A percentile compares a stretch with the other conserved stretches of the same genome.
Conservation (phyloP, 2,888 invertebrate species). For the Microplitis deprimator region DNA sequence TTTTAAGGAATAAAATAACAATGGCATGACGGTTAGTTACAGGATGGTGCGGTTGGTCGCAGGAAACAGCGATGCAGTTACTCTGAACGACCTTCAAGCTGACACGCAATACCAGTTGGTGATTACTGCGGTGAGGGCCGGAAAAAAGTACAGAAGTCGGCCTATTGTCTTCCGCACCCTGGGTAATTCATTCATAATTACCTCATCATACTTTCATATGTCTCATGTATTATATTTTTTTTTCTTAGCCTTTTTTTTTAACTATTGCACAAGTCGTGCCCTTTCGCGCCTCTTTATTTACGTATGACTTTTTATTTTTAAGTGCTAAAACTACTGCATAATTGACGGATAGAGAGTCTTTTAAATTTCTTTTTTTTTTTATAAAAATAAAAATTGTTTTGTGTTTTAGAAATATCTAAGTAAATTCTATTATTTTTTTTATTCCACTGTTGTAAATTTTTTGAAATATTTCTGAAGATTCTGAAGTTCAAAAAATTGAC, state of each 20-base stretch:
- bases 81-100: constrained; percentile 84
- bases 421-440: too few species aligned
- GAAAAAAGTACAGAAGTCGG: constrained; percentile 87
- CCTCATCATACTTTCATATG: constrained; percentile 45
- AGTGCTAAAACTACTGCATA: not conserved
- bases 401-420: too few species aligned
- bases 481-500: too few species aligned
- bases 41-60: constrained; percentile 93
- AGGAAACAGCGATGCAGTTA: constrained; percentile 89
- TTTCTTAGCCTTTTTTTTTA: not conserved
- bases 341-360: not conserved
- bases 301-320: not conserved
- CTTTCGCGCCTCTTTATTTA: not conserved
- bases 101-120: constrained; percentile 92
- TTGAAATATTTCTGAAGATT: too few species aligned
- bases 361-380: not conserved
- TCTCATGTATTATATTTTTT: constrained; percentile 10
- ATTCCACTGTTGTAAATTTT: too few species aligned
- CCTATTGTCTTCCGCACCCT: constrained; percentile 92
- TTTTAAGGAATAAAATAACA: constrained; percentile 55
- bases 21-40: constrained; percentile 82
- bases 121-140: constrained; percentile 87
- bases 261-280: not conserved
- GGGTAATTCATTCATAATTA: constrained; percentile 73
- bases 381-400: not conserved